Evolutionary conservation across 2,113 vertebrate genomes (phyloP).

Genomic region (Callorhinus ursinus): DNA sequence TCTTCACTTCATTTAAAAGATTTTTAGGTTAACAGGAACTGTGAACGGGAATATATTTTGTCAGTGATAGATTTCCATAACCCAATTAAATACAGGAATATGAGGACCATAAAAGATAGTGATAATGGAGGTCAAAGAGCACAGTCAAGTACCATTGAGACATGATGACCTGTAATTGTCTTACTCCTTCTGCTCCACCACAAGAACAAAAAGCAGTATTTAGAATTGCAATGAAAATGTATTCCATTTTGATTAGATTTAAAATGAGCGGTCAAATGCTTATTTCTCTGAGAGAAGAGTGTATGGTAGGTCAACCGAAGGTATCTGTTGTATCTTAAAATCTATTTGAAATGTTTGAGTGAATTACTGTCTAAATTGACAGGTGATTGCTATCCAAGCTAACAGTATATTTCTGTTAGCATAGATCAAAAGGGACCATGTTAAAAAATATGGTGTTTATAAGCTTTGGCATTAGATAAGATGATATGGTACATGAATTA

Average conservation of each 20-base stretch:
- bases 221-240: conserved; percentile 44
- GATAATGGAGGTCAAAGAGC: background rate
- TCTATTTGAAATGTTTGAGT: conserved; percentile 62
- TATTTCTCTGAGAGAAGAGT: conserved; percentile 48
- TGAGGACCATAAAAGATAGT: conserved; percentile 54
- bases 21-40: conserved; percentile 39
- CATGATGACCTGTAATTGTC: background rate
- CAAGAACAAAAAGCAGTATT: background rate
- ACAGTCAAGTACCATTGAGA: background rate
- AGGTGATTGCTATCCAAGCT: conserved; percentile 70
- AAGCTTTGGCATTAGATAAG: conserved; percentile 79
- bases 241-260: background rate
- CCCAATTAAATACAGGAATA: conserved; percentile 66
- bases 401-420: conserved; percentile 61
- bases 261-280: background rate
- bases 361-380: conserved; percentile 70
- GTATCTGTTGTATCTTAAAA: conserved; percentile 70
- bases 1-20: conserved; percentile 43
- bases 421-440: conserved; percentile 56
- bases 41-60: rapidly evolving
- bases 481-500: conserved; percentile 81
- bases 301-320: conserved; percentile 29
- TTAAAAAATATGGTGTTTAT: conserved; percentile 75
- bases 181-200: background rate
- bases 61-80: conserved; percentile 31